These are phyloP conservation scores for Oenanthe oenanthe DNA, from an alignment of 2,113 vertebrate species.

Conservation along the genomic window DNA sequence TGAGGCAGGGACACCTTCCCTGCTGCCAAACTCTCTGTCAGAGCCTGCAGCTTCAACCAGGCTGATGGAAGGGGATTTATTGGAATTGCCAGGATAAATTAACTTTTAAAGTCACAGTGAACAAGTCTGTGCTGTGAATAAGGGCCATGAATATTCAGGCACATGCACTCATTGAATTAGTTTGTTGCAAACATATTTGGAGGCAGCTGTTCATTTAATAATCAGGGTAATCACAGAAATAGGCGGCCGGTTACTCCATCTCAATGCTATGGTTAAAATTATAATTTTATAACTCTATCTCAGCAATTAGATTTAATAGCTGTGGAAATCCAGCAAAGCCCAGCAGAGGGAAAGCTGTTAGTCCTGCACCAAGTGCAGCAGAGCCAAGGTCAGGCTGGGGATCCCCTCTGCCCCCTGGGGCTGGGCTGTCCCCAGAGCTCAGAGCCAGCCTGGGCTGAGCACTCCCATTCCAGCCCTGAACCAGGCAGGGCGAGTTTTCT, in stretches of 20 bases:
- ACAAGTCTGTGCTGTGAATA: not conserved
- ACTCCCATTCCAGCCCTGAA: rapidly evolving
- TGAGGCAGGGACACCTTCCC: not conserved
- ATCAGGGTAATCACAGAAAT: slow-evolving; percentile 71
- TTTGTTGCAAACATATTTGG: slow-evolving; percentile 70
- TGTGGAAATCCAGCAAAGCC: slow-evolving; percentile 56
- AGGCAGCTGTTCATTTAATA: slow-evolving; percentile 79
- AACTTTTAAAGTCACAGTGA: slow-evolving; percentile 58
- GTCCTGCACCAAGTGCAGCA: not conserved
- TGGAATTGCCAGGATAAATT: slow-evolving; percentile 66
- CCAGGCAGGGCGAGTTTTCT: not conserved
- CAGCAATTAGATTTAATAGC: slow-evolving; percentile 70
- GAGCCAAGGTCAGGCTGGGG: not conserved
- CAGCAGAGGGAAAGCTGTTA: slow-evolving; percentile 35
- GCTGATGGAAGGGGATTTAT: slow-evolving; percentile 36
- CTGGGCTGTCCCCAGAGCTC: rapidly evolving
- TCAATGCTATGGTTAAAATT: slow-evolving; percentile 71
- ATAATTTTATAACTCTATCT: slow-evolving; percentile 71
- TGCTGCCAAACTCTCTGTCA: not conserved
- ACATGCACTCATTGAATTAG: slow-evolving; percentile 70
- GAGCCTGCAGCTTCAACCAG: not conserved
- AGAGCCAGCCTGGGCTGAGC: not conserved
- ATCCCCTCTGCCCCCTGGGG: not conserved
- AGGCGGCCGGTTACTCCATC: slow-evolving; percentile 57
- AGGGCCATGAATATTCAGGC: slow-evolving; percentile 73